Conservation (phyloP, 2,113 vertebrate genomes). For the Eleginops maclovinus region DNA sequence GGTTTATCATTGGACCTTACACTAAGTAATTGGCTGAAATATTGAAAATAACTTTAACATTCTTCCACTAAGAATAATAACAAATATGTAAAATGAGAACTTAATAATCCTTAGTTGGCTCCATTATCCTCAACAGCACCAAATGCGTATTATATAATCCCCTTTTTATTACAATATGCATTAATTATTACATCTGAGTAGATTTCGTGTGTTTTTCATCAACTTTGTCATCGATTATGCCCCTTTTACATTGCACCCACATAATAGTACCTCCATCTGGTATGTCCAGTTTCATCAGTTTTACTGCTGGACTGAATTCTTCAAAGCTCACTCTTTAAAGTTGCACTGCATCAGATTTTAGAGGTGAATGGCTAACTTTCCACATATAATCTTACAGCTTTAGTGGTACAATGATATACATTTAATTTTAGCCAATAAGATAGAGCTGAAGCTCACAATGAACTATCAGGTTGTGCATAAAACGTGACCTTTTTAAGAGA, state of each 20-base stretch:
- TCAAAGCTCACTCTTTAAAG: background rate
- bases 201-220: background rate
- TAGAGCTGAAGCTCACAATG: no score
- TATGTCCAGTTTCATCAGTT: background rate
- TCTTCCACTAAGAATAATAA: background rate
- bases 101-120: no score
- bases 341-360: constrained; percentile 7
- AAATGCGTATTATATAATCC: no score
- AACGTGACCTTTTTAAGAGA: background rate
- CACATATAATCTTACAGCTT: background rate
- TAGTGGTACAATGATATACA: background rate
- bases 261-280: background rate
- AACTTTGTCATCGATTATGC: background rate
- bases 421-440: background rate
- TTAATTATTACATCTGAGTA: no score
- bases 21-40: no score
- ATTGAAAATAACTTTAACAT: no score
- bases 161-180: no score
- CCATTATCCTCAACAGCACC: no score
- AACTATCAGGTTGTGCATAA: background rate
- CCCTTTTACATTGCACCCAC: background rate
- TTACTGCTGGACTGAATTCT: background rate
- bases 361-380: background rate
- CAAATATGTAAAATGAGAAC: no score
- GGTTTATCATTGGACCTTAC: background rate